Evolutionary conservation across 2,888 invertebrate species (phyloP).

Genomic region (Lamproptera curius): DNA sequence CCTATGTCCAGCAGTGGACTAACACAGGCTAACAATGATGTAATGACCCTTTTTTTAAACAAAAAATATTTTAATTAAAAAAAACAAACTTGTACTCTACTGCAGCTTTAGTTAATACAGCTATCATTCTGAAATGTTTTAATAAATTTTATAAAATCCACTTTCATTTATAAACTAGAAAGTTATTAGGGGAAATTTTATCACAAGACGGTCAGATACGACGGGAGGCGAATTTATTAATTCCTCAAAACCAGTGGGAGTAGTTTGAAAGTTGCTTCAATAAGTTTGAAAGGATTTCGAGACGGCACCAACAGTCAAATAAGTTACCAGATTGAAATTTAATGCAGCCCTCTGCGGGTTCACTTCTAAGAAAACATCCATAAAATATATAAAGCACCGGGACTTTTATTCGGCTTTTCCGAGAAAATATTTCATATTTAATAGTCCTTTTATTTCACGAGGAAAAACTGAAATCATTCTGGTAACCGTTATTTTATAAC

Average conservation of each 20-base stretch:
- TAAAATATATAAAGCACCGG: constrained; percentile 2
- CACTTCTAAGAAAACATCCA: constrained; percentile 11
- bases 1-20: too few relatives aligned
- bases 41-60: too few relatives aligned
- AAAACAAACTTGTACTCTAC: too few relatives aligned
- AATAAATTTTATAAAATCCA: too few relatives aligned
- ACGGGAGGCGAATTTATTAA: constrained; percentile 25
- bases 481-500: background rate
- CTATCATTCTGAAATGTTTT: too few relatives aligned
- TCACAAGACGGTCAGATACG: background rate
- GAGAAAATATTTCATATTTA: background rate
- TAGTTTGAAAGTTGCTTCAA: constrained; percentile 39
- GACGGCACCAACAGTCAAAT: constrained; percentile 42
- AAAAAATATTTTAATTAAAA: too few relatives aligned
- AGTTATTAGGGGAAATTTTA: background rate
- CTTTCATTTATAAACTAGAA: too few relatives aligned
- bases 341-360: constrained; percentile 34
- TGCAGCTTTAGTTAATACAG: too few relatives aligned
- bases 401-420: background rate
- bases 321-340: constrained; percentile 47
- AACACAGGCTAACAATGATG: too few relatives aligned
- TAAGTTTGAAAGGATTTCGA: constrained; percentile 50
- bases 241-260: constrained; percentile 26
- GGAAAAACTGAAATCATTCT: background rate
- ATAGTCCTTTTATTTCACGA: background rate